Conservation (phyloP, 2,797 vertebrate genomes). For the Pangasius macronema region DNA sequence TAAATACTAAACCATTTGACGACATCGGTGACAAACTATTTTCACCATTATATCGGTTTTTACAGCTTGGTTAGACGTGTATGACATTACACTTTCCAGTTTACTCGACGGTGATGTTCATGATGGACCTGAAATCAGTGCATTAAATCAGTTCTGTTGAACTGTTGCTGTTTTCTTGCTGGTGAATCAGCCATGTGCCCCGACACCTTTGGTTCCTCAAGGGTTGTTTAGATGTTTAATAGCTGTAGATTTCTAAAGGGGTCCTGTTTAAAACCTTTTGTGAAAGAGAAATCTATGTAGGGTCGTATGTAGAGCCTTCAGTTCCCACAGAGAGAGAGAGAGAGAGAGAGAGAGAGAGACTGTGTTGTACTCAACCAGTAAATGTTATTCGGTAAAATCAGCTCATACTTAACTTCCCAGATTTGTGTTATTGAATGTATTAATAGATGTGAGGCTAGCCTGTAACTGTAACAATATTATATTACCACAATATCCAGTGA, state of each 20-base stretch:
- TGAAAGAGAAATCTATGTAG: neutral
- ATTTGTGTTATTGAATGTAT: neutral
- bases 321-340: neutral
- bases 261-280: neutral
- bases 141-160: neutral
- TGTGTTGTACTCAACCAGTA: neutral
- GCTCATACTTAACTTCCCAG: too few relatives aligned
- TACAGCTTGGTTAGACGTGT: neutral
- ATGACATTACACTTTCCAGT: neutral
- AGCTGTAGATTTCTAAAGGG: neutral
- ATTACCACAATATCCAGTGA: neutral
- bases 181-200: neutral
- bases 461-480: neutral
- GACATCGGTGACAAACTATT: neutral
- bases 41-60: too few relatives aligned
- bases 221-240: neutral
- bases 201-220: neutral
- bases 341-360: too few relatives aligned
- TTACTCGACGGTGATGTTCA: neutral
- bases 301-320: neutral
- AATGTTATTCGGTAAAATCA: neutral
- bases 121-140: neutral
- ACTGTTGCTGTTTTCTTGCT: neutral
- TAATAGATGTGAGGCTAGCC: neutral
- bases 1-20: neutral